Evolutionary conservation across 2,888 invertebrate genomes (phyloP).

Genomic region (Drosophila nr. fundita): DNA sequence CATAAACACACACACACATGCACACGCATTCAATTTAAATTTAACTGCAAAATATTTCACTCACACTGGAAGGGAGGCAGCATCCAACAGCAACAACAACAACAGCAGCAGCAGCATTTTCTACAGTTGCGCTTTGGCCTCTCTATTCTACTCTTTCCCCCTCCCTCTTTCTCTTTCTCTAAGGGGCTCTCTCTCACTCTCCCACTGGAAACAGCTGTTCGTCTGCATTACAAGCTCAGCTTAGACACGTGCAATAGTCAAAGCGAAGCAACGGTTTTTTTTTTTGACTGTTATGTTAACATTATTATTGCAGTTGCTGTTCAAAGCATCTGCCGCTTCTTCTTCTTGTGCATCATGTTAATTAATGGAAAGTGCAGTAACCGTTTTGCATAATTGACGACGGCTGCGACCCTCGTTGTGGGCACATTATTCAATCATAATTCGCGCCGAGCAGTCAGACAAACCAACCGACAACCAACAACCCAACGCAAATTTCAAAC

Average conservation of each 20-base stretch:
- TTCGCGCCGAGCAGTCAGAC: conserved; percentile 69
- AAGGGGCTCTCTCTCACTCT: not conserved
- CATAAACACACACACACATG: conserved; percentile 32
- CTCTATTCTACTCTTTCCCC: conserved; percentile 6
- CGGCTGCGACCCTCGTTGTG: conserved; percentile 53
- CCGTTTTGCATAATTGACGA: conserved; percentile 76
- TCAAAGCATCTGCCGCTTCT: conserved; percentile 6
- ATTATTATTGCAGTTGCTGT: conserved; percentile 14
- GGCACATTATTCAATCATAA: conserved; percentile 80
- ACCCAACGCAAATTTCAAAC: conserved; percentile 63
- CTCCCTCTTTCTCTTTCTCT: conserved; percentile 4
- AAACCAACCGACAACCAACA: conserved; percentile 36
- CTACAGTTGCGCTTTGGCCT: conserved; percentile 20
- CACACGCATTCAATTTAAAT: conserved; percentile 72
- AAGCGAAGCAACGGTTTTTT: conserved; percentile 24
- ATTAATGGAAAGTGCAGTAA: conserved; percentile 80
- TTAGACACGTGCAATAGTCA: conserved; percentile 60
- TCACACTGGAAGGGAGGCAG: conserved; percentile 69
- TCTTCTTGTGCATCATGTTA: conserved; percentile 53
- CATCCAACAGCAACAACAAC: conserved; percentile 21
- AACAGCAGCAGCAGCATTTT: conserved; percentile 14
- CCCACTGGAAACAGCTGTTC: conserved; percentile 53
- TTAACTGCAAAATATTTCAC: conserved; percentile 81
- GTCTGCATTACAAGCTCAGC: conserved; percentile 40
- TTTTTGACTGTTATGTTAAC: conserved; percentile 25